Percentiles rank a stretch among this genome's conserved stretches.
These are phyloP conservation scores for Peromyscus nudipes DNA, from an alignment of 2,797 vertebrate genomes.

Conservation along the genomic window DNA sequence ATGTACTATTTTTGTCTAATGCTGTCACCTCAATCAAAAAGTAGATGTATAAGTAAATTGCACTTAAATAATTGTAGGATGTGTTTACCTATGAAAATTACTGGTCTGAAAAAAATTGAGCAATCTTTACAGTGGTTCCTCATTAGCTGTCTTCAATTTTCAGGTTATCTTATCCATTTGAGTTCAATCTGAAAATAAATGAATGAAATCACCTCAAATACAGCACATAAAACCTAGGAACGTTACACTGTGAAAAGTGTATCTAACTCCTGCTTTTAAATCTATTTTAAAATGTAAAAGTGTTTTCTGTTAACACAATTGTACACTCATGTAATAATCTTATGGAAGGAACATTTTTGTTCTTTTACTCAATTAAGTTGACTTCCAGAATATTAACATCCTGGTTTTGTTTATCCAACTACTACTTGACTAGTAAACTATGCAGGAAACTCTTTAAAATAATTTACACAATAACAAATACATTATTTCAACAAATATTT, in stretches of 20 bases:
- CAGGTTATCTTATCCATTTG: constrained; percentile 11
- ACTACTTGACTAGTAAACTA: background rate
- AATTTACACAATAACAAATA: background rate
- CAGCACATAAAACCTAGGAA: background rate
- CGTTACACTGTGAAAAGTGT: background rate
- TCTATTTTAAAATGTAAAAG: constrained; percentile 11
- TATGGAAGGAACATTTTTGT: constrained; percentile 4
- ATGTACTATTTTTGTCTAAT: background rate
- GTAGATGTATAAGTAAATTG: constrained; percentile 21
- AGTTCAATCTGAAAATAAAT: constrained; percentile 67
- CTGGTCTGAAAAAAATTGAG: constrained; percentile 22
- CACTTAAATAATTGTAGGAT: constrained; percentile 1
- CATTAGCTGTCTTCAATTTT: constrained; percentile 68
- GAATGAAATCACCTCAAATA: constrained; percentile 1
- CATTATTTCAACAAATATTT: constrained; percentile 34
- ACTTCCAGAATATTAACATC: constrained; percentile 34
- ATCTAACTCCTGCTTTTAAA: constrained; percentile 15
- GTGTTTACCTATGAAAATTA: constrained; percentile 36
- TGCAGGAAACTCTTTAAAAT: constrained; percentile 47
- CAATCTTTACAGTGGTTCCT: constrained; percentile 20
- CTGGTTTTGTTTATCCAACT: constrained; percentile 44
- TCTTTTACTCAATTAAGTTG: background rate
- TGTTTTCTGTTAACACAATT: constrained; percentile 32
- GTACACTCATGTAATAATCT: background rate
- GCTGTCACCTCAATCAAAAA: background rate